phyloP scores from a whole-genome alignment of 2,888 invertebrate genomes.

The Macrosoma leucophasiata region DNA sequence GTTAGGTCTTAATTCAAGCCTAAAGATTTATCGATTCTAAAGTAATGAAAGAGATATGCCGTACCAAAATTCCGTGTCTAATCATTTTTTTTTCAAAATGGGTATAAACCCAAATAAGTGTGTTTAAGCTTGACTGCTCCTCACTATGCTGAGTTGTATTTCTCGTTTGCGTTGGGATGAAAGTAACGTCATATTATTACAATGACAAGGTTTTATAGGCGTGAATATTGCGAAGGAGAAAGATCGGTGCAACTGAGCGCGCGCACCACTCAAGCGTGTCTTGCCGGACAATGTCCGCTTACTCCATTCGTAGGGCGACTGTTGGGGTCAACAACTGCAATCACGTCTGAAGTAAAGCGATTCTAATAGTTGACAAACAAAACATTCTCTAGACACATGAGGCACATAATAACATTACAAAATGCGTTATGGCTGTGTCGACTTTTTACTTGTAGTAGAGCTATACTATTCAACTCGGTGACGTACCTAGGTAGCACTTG shows the following conservation, averaged over 20 bases:
- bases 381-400: conserved; percentile 1
- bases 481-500: too few species aligned
- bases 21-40: conserved; percentile 1
- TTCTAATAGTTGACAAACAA: conserved; percentile 1
- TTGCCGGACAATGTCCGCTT: conserved; percentile 68
- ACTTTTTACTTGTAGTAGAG: too few species aligned
- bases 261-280: conserved; percentile 67
- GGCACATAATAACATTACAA: too few species aligned
- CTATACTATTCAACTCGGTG: too few species aligned
- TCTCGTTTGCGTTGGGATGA: conserved; percentile 65
- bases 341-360: conserved; percentile 19
- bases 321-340: conserved; percentile 40
- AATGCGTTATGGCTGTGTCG: too few species aligned
- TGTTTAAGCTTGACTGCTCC: conserved; percentile 39
- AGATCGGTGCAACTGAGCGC: conserved; percentile 69
- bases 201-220: conserved; percentile 74
- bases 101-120: conserved; percentile 58
- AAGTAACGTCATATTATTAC: conserved; percentile 70
- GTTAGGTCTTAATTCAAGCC: conserved; percentile 7
- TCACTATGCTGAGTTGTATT: conserved; percentile 52
- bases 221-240: conserved; percentile 74
- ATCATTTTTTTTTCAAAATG: conserved; percentile 49
- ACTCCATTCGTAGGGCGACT: conserved; percentile 51
- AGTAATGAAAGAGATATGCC: conserved; percentile 23
- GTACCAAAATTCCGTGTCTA: conserved; percentile 59